Evolutionary conservation across 2,888 invertebrate species (phyloP), one percentile per base, ranked within the genome.

Genomic region (Cryptus armator): DNA sequence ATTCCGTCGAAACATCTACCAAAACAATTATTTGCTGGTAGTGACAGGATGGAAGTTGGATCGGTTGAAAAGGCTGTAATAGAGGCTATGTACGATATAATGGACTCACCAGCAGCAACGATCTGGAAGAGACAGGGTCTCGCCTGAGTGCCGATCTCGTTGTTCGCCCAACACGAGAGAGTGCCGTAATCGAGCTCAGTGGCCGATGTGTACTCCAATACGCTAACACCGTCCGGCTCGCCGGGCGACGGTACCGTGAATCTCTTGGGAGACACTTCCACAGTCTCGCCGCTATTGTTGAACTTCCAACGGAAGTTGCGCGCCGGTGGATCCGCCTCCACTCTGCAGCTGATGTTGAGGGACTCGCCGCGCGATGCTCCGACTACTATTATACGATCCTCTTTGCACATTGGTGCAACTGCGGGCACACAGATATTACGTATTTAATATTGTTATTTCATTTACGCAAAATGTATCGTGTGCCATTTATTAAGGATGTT

Each of bases 241-340:
- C 85, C 86, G 44, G 84, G 82, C 77, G 89, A 90, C 44, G 86
- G 86, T 90, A 96, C 96, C 82, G 95, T 94, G 94, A 96, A 97
- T 84, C 97, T 94, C 93, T 97, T 97, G 66, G 97, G 96, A 71
- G 96, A 96, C 81, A 98, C 97, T 94, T 98, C 97, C 87, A 97
- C 94, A 70, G 97, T 97, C 94, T 98, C 98, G 3, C 98, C 98
- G 12, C 98, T 98, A 95, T 98, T 98, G 95, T 98, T 98, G 95
- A 98, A 98, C 95, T 98, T 98, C 98, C 98, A 98, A 89, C 97
- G 96, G 95, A 98, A 98, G 92, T 96, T 96, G 90, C 97, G 97
- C 80, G 97, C 98, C 72, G 98, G 97, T 37, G 98, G 98, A 95
- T 98, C 98, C 12, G 98, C 97, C 94, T 98, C 98, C 91, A 98